Conservation (phyloP, 2,888 invertebrate species). For the Hyles lineata region DNA sequence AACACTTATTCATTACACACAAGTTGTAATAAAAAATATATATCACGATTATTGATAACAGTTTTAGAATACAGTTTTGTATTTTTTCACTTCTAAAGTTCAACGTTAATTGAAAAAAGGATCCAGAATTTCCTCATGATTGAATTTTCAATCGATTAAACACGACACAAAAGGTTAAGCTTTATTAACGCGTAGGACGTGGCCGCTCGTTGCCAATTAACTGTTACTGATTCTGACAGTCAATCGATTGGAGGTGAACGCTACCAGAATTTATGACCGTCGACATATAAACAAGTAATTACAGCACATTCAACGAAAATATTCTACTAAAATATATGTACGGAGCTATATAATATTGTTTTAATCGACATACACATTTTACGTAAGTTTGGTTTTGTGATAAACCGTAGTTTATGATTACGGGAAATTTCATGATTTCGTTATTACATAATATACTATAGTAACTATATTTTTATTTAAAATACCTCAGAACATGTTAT, state of each 20-base stretch:
- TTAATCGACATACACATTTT: no score
- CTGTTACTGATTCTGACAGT: conserved; percentile 16
- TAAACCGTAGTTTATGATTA: no score
- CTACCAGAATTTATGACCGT: not conserved
- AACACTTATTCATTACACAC: no score
- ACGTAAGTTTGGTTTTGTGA: no score
- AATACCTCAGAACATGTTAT: no score
- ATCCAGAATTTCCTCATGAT: not conserved
- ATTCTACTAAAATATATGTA: no score
- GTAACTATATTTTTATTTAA: no score
- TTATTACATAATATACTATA: no score
- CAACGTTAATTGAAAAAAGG: not conserved
- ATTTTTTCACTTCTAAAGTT: not conserved
- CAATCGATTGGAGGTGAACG: conserved; percentile 16
- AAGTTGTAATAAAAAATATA: no score
- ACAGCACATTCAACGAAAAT: not conserved
- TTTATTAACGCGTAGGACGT: conserved; percentile 21
- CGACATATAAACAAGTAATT: not conserved
- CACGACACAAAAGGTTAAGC: conserved; percentile 17
- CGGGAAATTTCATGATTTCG: no score
- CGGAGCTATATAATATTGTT: no score
- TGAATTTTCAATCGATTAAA: conserved; percentile 13
- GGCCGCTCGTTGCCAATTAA: conserved; percentile 10
- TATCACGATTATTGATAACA: not conserved
- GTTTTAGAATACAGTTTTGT: not conserved